Base-by-base conservation (phyloP, 2,113 vertebrate species). In the Platichthys stellatus region DNA sequence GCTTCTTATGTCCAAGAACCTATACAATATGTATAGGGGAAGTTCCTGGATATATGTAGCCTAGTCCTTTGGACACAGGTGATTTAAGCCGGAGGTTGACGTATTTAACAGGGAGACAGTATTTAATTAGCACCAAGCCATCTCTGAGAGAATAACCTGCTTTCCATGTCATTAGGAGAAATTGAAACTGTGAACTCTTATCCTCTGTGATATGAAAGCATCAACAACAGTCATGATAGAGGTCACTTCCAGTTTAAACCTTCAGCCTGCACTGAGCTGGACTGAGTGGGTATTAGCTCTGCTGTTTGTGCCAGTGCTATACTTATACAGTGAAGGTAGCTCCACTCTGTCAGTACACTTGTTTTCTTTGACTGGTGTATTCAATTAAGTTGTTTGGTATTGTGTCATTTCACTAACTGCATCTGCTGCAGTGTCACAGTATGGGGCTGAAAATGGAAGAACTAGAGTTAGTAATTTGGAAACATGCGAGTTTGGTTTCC, bases 401-500 rank as follows among this genome's bases (percentile, higher is more conserved):
- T 56, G 63, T 63, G 8, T 20, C 45, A 57, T 61, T 35, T 38
- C 21, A 23, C 1, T 43, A 1, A 47, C 61, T 26, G 3, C 31
- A 31, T 3, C 28, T 69, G 8, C 76, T 45, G 10, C 23, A n/a
- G 10, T 35, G 9, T 17, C 35, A 23, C 40, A n/a, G 40, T 40
- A 26, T 23, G 45, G 21, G 24, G 21, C 24, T 17, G 7, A 10
- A 35, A 62, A 10, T 12, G 2, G 17, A 53, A n/a, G 23, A n/a
- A 56, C 31, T 38, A 14, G 20, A 64, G 5, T 53, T 28, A 79
- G 17, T 64, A 45, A 20, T 57, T 4, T 63, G 31, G 26, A 70
- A 81, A 72, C 67, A 58, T 73, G 43, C 24, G 74, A 86, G 13
- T 20, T 77, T 66, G 12, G 82, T 76, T 94, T 94, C 91, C 90